Base-by-base conservation (phyloP, 1,140 invertebrate genomes). In the Drosophila sp. region DNA sequence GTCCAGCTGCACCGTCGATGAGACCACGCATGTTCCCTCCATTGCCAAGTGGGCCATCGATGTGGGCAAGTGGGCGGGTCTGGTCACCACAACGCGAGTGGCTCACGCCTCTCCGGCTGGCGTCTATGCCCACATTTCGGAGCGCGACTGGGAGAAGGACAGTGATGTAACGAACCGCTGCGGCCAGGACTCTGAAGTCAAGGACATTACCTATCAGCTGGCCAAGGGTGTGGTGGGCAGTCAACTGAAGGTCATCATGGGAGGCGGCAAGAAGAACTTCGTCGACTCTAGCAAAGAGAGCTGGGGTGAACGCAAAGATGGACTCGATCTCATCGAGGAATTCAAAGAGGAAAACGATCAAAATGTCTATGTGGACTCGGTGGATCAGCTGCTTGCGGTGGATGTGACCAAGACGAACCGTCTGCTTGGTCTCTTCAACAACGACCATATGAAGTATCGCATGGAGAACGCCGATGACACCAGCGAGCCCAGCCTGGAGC, bases 81-180 rank as follows among this genome's bases (percentile, higher is more conserved):
- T 97, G 10, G 95, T 97, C 25, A 97, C 96, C 1, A 97, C 95
- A n/a, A 96, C 96, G 0, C 93, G 96, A n/a, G 93, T 97, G 6
- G 97, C 96, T 0, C 96, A 97, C 79, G 96, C 96, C 4, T 96
- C 96, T 1, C 96, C 96, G 1, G 94, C 95, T 0, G 93, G 93
- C 27, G 92, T 93, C 4, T 98, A 96, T 92, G 96, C 97, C 0
- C 95, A 96, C 75, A 93, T 94, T 1, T 93, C 96, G 1, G 93
- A 95, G 67, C 93, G 96, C 35, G 93, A 96, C 76, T 97, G 96
- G 96, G 96, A 97, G 92, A 94, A 93, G 78, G 95, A 97, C 80
- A 92, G 91, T 1, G 93, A 95, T 63, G 92, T 96, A 30, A n/a
- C 63, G 55, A 75, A 60, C 3, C 87, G 75, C 0, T 90, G 89